Base-by-base conservation (phyloP, 1,140 invertebrate genomes). In the Aphidius ervi region DNA sequence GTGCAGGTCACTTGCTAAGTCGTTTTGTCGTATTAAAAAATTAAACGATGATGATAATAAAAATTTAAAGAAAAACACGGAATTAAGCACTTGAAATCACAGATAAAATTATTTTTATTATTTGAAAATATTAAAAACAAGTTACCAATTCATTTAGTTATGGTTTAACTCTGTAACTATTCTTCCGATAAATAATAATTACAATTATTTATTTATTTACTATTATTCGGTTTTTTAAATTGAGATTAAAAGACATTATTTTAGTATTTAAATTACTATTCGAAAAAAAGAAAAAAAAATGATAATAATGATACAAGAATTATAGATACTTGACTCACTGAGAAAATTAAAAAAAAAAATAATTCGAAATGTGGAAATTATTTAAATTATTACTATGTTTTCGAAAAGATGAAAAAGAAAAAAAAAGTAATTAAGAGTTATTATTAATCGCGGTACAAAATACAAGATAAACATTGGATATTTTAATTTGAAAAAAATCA, bases 1-100 rank as follows among this genome's bases (percentile, higher is more conserved):
- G 70, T 71, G 73, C 70, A 65, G 71, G 68, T 53, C 70, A 59
- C 70, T 68, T 63, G 61, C 71, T 72, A 67, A 50, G 59, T 46
- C 56, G 37, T 31, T 31, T 31, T 31, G 23, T 31, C 23, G 4
- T 31, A 31, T 31, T 16, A 16, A 31, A 31, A 31, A 31, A 31
- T 31, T 31, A 31, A 31, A 31, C 23, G 16, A 16, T 16, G 16
- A 16, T 16, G 16, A 16, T 16, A 57, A 61, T 59, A 43, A 16
- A 56, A 53, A 45, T 54, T 39, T 5, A 46, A 46, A 49, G 37
- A 53, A 10, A 47, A n/a, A 23, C 20, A 48, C 46, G 6, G 16
- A 55, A 54, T 46, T 54, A 10, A 41, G 46, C 46, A 49, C 45
- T 8, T 52, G 43, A 52, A 41, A 9, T 37, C 42, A 43, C 48